Conservation (phyloP, 2,888 invertebrate species). For the Saturnia pavonia region DNA sequence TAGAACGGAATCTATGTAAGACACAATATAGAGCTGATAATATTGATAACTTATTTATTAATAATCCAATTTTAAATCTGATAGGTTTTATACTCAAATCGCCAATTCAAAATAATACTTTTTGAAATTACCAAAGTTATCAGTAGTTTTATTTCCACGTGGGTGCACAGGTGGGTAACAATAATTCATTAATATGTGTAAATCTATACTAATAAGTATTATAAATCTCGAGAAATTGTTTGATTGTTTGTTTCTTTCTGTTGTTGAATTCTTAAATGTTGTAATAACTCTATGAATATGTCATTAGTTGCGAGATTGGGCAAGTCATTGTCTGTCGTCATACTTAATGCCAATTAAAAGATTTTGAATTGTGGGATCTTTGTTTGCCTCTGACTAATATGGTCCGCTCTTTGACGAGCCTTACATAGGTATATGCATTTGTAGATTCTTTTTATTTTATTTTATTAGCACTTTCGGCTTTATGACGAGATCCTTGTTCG, state of each 20-base stretch:
- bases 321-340: conserved; percentile 80
- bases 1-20: conserved; percentile 70
- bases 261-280: background rate
- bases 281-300: conserved; percentile 57
- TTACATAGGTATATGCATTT: conserved; percentile 36
- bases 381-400: conserved; percentile 76
- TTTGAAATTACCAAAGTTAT: too few species aligned
- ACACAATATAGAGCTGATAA: conserved; percentile 54
- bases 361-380: conserved; percentile 77
- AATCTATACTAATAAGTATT: too few species aligned
- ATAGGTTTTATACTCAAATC: background rate
- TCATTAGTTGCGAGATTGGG: conserved; percentile 66
- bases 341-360: conserved; percentile 81
- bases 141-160: too few species aligned
- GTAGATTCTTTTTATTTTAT: conserved; percentile 33
- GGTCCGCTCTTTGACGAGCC: conserved; percentile 54
- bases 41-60: background rate
- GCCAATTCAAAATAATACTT: too few species aligned
- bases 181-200: too few species aligned
- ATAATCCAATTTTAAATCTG: background rate
- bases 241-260: too few species aligned
- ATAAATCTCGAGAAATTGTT: too few species aligned
- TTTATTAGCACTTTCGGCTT: background rate
- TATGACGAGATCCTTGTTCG: conserved; percentile 1
- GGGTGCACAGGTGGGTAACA: too few species aligned